Evolutionary conservation across 2,888 invertebrate genomes (phyloP).

Genomic region (Cryptus armator): DNA sequence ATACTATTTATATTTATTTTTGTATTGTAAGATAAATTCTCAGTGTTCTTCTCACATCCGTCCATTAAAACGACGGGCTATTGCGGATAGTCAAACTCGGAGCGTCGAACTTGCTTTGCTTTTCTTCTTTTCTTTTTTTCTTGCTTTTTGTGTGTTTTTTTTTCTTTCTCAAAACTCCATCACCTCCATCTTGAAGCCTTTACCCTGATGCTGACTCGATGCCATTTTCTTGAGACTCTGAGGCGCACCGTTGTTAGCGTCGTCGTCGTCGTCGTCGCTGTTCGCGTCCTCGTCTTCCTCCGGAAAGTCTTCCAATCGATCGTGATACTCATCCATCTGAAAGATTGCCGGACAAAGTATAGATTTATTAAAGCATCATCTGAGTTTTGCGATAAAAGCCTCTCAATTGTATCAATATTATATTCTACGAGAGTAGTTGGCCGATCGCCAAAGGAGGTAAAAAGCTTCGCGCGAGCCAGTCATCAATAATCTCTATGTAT

Average conservation of each 20-base stretch:
- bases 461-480: conserved; percentile 30
- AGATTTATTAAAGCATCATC: background rate
- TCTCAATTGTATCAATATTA: conserved; percentile 4
- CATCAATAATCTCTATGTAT: conserved; percentile 28
- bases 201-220: conserved; percentile 83
- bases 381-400: background rate
- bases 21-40: conserved; percentile 29
- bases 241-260: conserved; percentile 78
- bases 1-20: conserved; percentile 41
- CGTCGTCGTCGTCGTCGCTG: conserved; percentile 82
- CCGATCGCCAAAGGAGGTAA: conserved; percentile 18
- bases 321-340: conserved; percentile 86
- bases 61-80: conserved; percentile 19
- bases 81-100: conserved; percentile 8
- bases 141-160: background rate
- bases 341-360: conserved; percentile 68
- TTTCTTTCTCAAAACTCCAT: conserved; percentile 85
- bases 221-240: conserved; percentile 82
- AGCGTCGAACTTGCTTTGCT: conserved; percentile 15
- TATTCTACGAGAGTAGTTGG: conserved; percentile 26
- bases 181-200: conserved; percentile 87
- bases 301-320: conserved; percentile 84
- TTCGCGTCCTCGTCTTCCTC: conserved; percentile 86
- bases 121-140: too few relatives aligned
- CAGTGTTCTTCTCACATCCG: conserved; percentile 30